Conservation (phyloP, 2,797 vertebrate genomes). For the Leptatherina wallacei region DNA sequence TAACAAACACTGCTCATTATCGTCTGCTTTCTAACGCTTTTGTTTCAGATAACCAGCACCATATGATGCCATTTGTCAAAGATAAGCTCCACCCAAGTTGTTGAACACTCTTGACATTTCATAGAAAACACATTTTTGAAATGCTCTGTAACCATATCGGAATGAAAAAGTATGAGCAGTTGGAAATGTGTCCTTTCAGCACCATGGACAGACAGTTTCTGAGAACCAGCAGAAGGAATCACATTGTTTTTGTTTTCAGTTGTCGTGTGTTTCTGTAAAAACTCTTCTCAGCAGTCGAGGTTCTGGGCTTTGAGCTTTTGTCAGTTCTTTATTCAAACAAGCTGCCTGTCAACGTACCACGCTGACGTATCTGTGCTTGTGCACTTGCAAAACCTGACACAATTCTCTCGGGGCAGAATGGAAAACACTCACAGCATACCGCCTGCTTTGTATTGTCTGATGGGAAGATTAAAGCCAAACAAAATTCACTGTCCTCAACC, state of each 20-base stretch:
- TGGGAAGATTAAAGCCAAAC: slow-evolving; percentile 78
- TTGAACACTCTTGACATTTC: slow-evolving; percentile 36
- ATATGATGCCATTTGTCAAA: slow-evolving; percentile 63
- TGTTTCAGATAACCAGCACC: slow-evolving; percentile 46
- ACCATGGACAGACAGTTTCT: slow-evolving; percentile 53
- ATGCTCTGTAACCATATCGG: slow-evolving; percentile 47
- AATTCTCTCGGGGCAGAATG: slow-evolving; percentile 72
- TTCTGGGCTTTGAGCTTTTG: slow-evolving; percentile 54
- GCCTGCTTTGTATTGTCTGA: slow-evolving; percentile 64
- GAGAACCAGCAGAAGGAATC: slow-evolving; percentile 42
- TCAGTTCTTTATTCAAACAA: slow-evolving; percentile 79
- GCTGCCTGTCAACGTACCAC: slow-evolving; percentile 75
- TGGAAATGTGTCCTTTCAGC: slow-evolving; percentile 53
- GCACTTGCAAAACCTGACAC: slow-evolving; percentile 73
- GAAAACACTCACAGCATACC: slow-evolving; percentile 65
- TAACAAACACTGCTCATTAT: slow-evolving; percentile 44
- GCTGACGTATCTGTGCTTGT: slow-evolving; percentile 60
- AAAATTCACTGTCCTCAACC: slow-evolving; percentile 59
- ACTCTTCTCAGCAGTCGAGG: slow-evolving; percentile 49
- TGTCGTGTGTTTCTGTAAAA: slow-evolving; percentile 73
- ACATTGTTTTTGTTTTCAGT: slow-evolving; percentile 72
- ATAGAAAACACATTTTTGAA: slow-evolving; percentile 51
- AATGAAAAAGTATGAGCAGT: slow-evolving; percentile 42
- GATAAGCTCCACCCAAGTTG: slow-evolving; percentile 42
- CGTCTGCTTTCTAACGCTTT: slow-evolving; percentile 61